phyloP scores from a whole-genome alignment of 1,140 invertebrate genomes.

The Drosophila kepulauana region DNA sequence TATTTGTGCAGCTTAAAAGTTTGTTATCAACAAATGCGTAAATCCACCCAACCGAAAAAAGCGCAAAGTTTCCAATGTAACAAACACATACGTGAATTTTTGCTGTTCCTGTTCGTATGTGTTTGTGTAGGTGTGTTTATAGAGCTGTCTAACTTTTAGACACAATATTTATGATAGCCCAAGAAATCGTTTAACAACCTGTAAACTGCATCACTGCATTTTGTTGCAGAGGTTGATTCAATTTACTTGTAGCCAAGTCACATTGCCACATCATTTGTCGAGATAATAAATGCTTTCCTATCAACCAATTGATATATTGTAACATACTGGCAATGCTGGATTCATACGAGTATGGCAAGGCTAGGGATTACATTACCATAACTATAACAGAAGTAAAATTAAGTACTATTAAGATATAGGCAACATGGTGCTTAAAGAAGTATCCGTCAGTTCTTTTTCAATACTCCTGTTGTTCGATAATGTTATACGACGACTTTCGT shows the following conservation, averaged over 20 bases:
- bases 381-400: too few relatives aligned
- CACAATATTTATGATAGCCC: slow-evolving; percentile 76
- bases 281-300: not conserved
- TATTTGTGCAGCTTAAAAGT: slow-evolving; percentile 77
- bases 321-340: too few relatives aligned
- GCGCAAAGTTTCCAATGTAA: slow-evolving; percentile 55
- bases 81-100: slow-evolving; percentile 44
- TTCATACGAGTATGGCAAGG: too few relatives aligned
- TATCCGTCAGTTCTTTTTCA: too few relatives aligned
- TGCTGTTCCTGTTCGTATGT: not conserved
- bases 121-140: slow-evolving; percentile 44
- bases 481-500: too few relatives aligned
- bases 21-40: slow-evolving; percentile 82
- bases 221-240: slow-evolving; percentile 30
- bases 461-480: too few relatives aligned
- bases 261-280: slow-evolving; percentile 24
- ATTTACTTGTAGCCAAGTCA: not conserved
- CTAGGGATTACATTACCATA: too few relatives aligned
- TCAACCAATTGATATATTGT: not conserved
- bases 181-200: slow-evolving; percentile 72
- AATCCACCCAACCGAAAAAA: slow-evolving; percentile 66
- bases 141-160: slow-evolving; percentile 74
- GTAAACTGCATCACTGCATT: slow-evolving; percentile 26
- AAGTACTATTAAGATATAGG: too few relatives aligned
- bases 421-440: too few relatives aligned